Evolutionary conservation across 2,797 vertebrate species (phyloP), one percentile per base, ranked within the genome.

Genomic region (Kryptolebias ocellatus): DNA sequence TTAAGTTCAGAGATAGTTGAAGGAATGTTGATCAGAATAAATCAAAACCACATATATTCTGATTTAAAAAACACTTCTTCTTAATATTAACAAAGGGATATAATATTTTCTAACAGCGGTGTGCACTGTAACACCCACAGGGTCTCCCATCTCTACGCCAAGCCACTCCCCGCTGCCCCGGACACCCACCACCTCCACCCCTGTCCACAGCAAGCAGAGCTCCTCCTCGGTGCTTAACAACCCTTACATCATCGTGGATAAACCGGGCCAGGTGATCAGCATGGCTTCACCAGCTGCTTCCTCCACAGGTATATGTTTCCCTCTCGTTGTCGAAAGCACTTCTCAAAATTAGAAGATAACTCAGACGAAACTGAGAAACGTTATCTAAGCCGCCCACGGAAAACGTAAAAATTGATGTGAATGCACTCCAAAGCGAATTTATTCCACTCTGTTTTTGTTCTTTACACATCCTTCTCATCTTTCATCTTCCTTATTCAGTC

Each of bases 101-200:
- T 42, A 27, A 51, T 51, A 51, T 27, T 51, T 51, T 58, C 24
- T 53, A 20, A 63, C 3, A 39, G 14, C 37, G 24, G 20, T 0
- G 12, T 56, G 1, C 31, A 4, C 51, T 65, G 63, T 68, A 55
- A 68, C 29, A 46, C 31, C 31, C 69, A n/a, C 93, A 99, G 97
- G 97, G 72, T 99, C 97, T 80, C 96, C 97, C 71, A 96, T 98
- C 91, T 98, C 96, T 78, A 98, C 96, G 57, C 97, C 96, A 61
- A 97, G 96, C 89, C 97, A 97, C 84, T 98, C 96, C 87, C 96
- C 97, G 2, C 92, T 98, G 80, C 93, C 93, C 50, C 95, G 95
- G 76, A 97, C 96, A 24, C 95, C 96, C 74, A 92, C 95, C 70
- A 90, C 90, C 65, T 95, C 96, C 80, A 96, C 96, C 65, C 95